These are phyloP conservation scores for Gallinago stenura DNA, from an alignment of 2,797 vertebrate species.

Conservation along the genomic window DNA sequence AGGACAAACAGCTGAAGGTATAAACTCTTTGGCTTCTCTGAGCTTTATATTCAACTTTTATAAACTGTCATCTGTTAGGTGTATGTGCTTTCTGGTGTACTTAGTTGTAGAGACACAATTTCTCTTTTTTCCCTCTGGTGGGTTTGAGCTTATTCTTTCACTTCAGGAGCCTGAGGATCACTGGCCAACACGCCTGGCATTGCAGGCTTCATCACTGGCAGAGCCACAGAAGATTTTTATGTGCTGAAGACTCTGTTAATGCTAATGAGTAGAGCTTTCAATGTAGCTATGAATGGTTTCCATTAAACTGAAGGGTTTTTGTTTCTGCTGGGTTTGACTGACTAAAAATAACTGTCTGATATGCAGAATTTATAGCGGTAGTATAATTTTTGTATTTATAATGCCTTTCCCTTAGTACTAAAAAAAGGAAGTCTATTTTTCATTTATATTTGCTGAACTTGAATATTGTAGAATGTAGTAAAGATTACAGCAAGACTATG, in stretches of 20 bases:
- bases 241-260: neutral
- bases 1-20: neutral
- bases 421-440: slow-evolving; percentile 24
- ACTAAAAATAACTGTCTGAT: neutral
- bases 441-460: neutral
- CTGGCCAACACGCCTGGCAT: neutral
- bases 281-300: neutral
- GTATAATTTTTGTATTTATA: neutral
- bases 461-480: neutral
- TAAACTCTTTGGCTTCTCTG: neutral
- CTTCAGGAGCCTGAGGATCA: neutral
- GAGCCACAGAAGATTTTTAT: neutral
- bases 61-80: neutral
- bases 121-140: neutral
- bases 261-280: neutral
- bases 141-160: neutral
- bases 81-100: neutral
- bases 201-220: neutral
- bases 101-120: neutral
- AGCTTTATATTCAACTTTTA: neutral
- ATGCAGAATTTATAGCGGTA: neutral
- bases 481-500: slow-evolving; percentile 13
- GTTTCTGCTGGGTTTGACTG: neutral
- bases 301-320: neutral
- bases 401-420: neutral